Conservation (phyloP, 2,113 vertebrate genomes). For the Dicerorhinus sumatrensis region DNA sequence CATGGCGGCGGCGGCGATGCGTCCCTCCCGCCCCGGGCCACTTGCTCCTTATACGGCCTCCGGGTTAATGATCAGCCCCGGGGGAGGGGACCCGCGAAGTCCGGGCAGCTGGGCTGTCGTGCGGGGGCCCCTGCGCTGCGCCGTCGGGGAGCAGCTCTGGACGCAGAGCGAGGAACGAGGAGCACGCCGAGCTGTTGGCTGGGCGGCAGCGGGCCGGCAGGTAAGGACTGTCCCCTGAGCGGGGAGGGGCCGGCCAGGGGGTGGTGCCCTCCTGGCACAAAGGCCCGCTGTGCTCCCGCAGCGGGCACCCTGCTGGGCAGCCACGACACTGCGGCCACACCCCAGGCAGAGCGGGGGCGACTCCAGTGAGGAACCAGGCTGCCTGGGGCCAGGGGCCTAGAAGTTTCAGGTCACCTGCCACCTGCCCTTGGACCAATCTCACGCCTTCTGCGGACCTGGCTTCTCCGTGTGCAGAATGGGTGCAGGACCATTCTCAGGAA, state of each 20-base stretch:
- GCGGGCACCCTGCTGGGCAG: background rate
- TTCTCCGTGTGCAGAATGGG: background rate
- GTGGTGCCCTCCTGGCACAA: conserved; percentile 69
- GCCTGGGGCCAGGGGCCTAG: background rate
- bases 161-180: background rate
- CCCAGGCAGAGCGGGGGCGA: background rate
- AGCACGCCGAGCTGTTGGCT: background rate
- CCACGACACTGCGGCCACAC: background rate
- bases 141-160: background rate
- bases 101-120: background rate
- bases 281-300: conserved; percentile 9
- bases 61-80: conserved; percentile 88
- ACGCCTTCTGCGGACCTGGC: background rate
- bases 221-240: background rate
- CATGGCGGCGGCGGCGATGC: conserved; percentile 36
- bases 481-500: background rate
- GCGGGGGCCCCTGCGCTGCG: background rate
- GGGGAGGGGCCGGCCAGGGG: conserved; percentile 59
- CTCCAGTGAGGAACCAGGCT: background rate
- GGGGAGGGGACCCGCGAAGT: background rate
- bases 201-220: background rate
- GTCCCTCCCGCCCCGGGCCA: conserved; percentile 66
- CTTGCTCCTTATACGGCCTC: conserved; percentile 78
- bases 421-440: background rate
- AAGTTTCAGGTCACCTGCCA: background rate